Base-by-base conservation (phyloP, 2,797 vertebrate genomes). In the Cuculus canorus region DNA sequence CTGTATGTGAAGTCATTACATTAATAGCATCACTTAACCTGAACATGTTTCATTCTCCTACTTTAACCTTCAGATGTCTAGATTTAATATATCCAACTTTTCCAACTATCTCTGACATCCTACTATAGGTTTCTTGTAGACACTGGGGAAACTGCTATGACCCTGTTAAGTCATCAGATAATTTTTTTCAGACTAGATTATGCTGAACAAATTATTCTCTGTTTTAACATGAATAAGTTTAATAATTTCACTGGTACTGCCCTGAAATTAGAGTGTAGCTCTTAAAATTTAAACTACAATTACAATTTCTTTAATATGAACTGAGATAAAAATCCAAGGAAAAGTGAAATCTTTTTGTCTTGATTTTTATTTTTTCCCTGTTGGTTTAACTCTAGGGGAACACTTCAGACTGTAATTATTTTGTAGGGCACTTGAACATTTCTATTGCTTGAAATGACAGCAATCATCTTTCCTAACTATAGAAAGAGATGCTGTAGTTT, bases 121-220 rank as follows among this genome's bases (percentile, higher is more conserved):
- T 95, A 39, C 50, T 92, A 27, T n/a, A 85, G 54, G 64, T 64
- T 96, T 87, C 64, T 60, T 82, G 59, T 75, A 72, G 59, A 91
- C 73, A 89, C 35, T 59, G 56, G 47, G 48, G 94, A 95, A 96
- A 95, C n/a, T 52, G 27, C 91, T 95, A 92, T 68, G 92, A 96
- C 53, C 75, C 30, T 63, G 93, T 90, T 86, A 95, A 97, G 76
- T 95, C 73, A 61, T 37, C 90, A 93, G 85, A 78, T 83, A 93
- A 94, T 96, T 96, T 95, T 92, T 82, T 94, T 97, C 91, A n/a
- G 50, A 88, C 41, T 59, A 93, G 66, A 76, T 94, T 95, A 87
- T 78, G 50, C 75, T 88, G 93, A 97, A 96, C 78, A 97, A 95
- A 97, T 96, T 94, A 81, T 83, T 96, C 85, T 95, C 81, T n/a